Percentiles rank a stretch among this genome's conserved stretches.
phyloP scores from a whole-genome alignment of 2,888 invertebrate species.

The Drosophila siamana region DNA sequence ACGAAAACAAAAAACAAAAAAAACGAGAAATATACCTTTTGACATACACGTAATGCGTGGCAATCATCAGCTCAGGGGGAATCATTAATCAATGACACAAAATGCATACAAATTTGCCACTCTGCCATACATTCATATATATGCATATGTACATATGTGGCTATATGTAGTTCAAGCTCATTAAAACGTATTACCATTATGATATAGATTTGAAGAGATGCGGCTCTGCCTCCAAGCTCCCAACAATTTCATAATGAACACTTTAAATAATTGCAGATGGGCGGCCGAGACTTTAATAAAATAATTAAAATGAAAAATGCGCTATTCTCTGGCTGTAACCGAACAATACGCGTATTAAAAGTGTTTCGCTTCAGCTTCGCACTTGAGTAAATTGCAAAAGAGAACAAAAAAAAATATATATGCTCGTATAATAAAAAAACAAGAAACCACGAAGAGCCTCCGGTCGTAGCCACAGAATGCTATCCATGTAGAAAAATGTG shows the following conservation, averaged over 20 bases:
- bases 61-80: constrained; percentile 25
- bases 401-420: constrained; percentile 10
- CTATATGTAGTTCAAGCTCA: constrained; percentile 3
- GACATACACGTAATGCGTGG: constrained; percentile 29
- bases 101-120: constrained; percentile 22
- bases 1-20: neutral
- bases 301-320: constrained; percentile 75
- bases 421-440: constrained; percentile 4
- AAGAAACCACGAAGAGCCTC: constrained; percentile 36
- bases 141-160: too few relatives aligned
- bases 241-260: constrained; percentile 42
- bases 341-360: constrained; percentile 42
- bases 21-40: constrained; percentile 7
- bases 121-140: too few relatives aligned
- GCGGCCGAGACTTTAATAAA: constrained; percentile 67
- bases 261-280: constrained; percentile 73
- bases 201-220: constrained; percentile 13
- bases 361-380: constrained; percentile 40
- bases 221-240: neutral
- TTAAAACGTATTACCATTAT: constrained; percentile 38
- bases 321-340: constrained; percentile 39
- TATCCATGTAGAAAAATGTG: constrained; percentile 70
- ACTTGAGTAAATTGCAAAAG: constrained; percentile 56
- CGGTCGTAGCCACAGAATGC: constrained; percentile 50
- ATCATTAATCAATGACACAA: constrained; percentile 30